A percentile compares a stretch with the other conserved stretches of the same genome.
Conservation (phyloP, 2,113 vertebrate species). For the Phaetusa simplex region DNA sequence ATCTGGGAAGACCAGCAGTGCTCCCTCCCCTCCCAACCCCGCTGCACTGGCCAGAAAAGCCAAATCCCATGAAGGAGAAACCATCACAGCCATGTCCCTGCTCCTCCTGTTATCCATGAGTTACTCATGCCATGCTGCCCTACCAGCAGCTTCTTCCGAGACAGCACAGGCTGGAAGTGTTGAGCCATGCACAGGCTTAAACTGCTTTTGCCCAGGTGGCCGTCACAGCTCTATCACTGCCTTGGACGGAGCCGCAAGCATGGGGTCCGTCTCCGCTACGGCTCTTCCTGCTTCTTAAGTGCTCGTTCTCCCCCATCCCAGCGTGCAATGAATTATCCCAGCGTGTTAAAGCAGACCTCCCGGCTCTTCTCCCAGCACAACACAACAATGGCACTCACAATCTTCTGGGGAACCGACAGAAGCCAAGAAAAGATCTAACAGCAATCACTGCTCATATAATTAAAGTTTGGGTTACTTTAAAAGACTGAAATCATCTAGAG, state of each 20-base stretch:
- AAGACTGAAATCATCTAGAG: constrained; percentile 7
- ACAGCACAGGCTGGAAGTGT: background rate
- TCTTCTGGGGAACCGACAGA: background rate
- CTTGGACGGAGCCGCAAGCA: background rate
- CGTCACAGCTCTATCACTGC: background rate
- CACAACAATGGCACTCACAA: background rate
- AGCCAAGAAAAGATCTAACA: background rate
- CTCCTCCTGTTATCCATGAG: background rate
- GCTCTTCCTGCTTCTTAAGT: background rate
- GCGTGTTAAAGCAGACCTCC: background rate
- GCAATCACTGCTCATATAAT: background rate
- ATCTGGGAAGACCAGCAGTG: background rate
- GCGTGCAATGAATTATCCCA: fast-evolving
- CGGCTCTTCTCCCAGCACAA: background rate
- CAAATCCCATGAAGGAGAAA: background rate
- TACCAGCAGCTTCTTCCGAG: background rate
- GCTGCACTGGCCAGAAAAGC: fast-evolving
- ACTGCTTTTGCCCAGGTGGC: background rate
- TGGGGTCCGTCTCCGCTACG: background rate
- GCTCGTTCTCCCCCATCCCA: background rate
- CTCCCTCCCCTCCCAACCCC: background rate
- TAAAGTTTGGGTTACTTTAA: background rate
- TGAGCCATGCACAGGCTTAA: background rate
- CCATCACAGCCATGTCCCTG: background rate
- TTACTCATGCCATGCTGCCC: background rate